Conservation (phyloP, 2,888 invertebrate species). For the Baccha elongata region DNA sequence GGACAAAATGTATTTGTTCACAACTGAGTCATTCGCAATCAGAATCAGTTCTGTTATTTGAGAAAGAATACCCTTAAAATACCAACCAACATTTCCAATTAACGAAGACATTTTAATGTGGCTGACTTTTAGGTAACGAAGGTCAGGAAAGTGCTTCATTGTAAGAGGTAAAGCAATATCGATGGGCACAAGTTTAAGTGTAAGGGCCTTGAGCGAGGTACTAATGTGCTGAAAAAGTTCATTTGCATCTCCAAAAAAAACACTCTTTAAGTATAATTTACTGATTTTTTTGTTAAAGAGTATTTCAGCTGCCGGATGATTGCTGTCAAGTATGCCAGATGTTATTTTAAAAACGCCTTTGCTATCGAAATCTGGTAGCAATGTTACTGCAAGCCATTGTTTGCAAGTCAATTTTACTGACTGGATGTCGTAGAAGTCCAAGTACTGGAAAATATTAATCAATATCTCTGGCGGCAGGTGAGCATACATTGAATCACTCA, state of each 20-base stretch:
- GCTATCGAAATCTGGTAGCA: constrained; percentile 74
- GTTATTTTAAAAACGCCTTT: constrained; percentile 47
- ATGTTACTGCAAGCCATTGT: constrained; percentile 76
- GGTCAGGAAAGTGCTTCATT: constrained; percentile 31
- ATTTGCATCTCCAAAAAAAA: constrained; percentile 27
- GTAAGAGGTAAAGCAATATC: constrained; percentile 19
- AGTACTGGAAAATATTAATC: constrained; percentile 77
- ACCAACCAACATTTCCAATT: constrained; percentile 10
- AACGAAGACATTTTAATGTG: constrained; percentile 14
- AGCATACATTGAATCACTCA: not conserved
- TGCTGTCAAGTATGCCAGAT: constrained; percentile 21
- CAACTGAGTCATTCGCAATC: constrained; percentile 23
- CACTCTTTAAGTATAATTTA: constrained; percentile 39
- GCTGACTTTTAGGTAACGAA: constrained; percentile 26
- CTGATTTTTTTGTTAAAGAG: constrained; percentile 23
- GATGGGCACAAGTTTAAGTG: constrained; percentile 39
- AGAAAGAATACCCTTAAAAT: not conserved
- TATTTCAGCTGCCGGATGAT: constrained; percentile 48
- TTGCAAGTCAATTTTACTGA: constrained; percentile 77
- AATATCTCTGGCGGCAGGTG: constrained; percentile 78
- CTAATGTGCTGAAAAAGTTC: constrained; percentile 42
- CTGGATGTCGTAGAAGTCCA: constrained; percentile 77
- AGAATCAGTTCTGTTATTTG: constrained; percentile 29
- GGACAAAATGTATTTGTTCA: constrained; percentile 38
- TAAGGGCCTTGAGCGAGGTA: constrained; percentile 30